Base-by-base conservation (phyloP, 1,140 invertebrate genomes). In the Penaeus vannamei region DNA sequence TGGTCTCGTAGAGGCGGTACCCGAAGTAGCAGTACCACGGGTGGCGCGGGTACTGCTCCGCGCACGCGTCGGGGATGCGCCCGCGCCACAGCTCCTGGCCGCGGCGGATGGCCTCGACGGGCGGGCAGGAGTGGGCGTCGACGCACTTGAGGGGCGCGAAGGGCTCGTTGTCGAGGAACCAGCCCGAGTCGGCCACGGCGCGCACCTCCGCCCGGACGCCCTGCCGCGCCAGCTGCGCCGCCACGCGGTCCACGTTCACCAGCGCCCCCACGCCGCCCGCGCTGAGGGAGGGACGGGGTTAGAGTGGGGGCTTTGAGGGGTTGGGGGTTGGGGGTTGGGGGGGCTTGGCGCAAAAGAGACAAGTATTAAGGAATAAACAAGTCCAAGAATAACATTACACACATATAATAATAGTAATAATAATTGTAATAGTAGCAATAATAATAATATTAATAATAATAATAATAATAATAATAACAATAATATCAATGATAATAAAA, bases 1-100 rank as follows among this genome's bases (percentile, higher is more conserved):
- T 93, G 1, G 97, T 97, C 1, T 96, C 96, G 93, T 98, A 98
- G 0, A 98, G 93, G n/a, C 96, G 94, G 92, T 98, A 98, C 29
- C 97, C 97, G 92, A 98, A 98, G 93, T 97, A 98, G 93, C 98
- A 99, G 85, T 96, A 94, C 97, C 97, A 98, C 0, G 96, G 96
- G 92, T 98, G 96, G 8, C 94, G 92, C 26, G 94, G 93, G 92
- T 97, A 96, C 72, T 94, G 93, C 59, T 94, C 93, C 59, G 94
- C 94, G 93, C 97, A 98, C 32, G 95, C 94, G 79, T 94, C 94
- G 0, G 97, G 97, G 69, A 98, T 95, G 82, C 95, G 94, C 0
- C 96, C 97, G 84, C 95, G 94, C 98, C 98, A 99, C 62, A 97
- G 92, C 90, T 96, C 95, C 92, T 97, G 96, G 4, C 97, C 97